These are phyloP conservation scores for Lycodopsis pacificus DNA, from an alignment of 2,797 vertebrate genomes.

Conservation along the genomic window DNA sequence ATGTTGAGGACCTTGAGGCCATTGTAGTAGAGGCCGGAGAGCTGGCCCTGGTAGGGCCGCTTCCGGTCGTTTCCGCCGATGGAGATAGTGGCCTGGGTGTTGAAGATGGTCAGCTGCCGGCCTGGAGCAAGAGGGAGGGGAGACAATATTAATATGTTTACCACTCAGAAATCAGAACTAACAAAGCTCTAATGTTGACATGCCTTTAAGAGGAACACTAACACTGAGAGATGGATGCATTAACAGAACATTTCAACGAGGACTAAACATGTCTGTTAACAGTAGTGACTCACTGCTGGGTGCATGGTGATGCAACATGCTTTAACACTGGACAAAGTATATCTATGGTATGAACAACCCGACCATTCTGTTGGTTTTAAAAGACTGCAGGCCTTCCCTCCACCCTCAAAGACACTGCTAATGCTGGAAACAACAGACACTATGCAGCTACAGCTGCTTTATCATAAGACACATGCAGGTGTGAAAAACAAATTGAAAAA, in stretches of 20 bases:
- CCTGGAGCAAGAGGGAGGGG: conserved; percentile 78
- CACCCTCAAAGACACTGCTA: conserved; percentile 28
- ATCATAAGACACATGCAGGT: conserved; percentile 47
- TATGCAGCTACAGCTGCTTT: conserved; percentile 33
- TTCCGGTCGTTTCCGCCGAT: conserved; percentile 95
- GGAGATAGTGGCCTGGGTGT: conserved; percentile 98
- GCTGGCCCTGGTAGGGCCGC: conserved; percentile 97
- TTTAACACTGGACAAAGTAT: conserved; percentile 21
- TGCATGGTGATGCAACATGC: conserved; percentile 30
- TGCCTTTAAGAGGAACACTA: conserved; percentile 2
- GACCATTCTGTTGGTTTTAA: conserved; percentile 22
- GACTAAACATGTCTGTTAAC: conserved; percentile 7
- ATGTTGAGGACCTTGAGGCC: conserved; percentile 98
- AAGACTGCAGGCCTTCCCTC: conserved; percentile 27
- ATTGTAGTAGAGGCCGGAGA: conserved; percentile 98
- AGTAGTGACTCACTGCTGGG: conserved; percentile 17
- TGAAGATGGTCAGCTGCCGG: conserved; percentile 99
- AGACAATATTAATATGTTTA: neutral
- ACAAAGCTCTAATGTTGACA: conserved; percentile 9
- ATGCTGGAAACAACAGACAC: conserved; percentile 44
- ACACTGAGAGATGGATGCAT: conserved; percentile 9
- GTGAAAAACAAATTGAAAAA: conserved; percentile 36
- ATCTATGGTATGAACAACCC: conserved; percentile 9
- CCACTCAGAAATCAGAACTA: neutral
- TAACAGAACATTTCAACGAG: conserved; percentile 11